Percentiles rank a stretch among this genome's conserved stretches.
phyloP scores from a whole-genome alignment of 2,888 invertebrate genomes.

The Alcis repandata region DNA sequence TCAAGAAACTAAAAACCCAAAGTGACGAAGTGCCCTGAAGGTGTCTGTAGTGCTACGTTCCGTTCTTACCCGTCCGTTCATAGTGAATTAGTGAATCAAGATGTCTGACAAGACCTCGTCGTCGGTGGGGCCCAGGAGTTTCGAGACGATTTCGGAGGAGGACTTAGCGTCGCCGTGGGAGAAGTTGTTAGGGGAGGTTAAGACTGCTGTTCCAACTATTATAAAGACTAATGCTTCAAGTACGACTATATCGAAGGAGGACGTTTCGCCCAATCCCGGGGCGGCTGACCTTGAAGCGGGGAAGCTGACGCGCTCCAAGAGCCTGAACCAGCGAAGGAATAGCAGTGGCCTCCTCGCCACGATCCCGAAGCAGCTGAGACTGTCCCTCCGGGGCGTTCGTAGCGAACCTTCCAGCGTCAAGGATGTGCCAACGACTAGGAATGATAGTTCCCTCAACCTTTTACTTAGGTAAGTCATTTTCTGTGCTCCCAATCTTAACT shows the following conservation, averaged over 20 bases:
- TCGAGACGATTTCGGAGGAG: conserved; percentile 85
- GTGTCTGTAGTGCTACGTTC: conserved; percentile 84
- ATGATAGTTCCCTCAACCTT: conserved; percentile 83
- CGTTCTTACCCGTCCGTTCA: conserved; percentile 55
- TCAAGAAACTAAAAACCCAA: conserved; percentile 87
- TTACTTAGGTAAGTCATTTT: conserved; percentile 77
- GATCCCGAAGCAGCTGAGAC: conserved; percentile 82
- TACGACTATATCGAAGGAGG: conserved; percentile 73
- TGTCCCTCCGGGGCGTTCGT: conserved; percentile 82
- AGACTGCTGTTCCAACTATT: conserved; percentile 79
- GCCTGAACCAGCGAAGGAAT: conserved; percentile 80
- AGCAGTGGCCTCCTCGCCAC: conserved; percentile 85
- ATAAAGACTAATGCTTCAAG: conserved; percentile 80
- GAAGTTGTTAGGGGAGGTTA: conserved; percentile 79
- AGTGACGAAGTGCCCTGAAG: conserved; percentile 85
- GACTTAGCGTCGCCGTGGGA: conserved; percentile 82
- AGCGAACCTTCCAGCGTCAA: conserved; percentile 84
- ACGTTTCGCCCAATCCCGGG: conserved; percentile 67
- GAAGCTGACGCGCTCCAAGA: conserved; percentile 80
- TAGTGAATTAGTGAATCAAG: conserved; percentile 62
- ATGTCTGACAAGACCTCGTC: conserved; percentile 84
- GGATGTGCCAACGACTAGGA: conserved; percentile 80
- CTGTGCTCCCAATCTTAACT: not conserved
- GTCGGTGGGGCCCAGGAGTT: conserved; percentile 82
- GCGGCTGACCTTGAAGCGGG: conserved; percentile 73